Percentiles rank a stretch among this genome's conserved stretches.
phyloP scores from a whole-genome alignment of 2,113 vertebrate species.

The Myiozetetes cayanensis region DNA sequence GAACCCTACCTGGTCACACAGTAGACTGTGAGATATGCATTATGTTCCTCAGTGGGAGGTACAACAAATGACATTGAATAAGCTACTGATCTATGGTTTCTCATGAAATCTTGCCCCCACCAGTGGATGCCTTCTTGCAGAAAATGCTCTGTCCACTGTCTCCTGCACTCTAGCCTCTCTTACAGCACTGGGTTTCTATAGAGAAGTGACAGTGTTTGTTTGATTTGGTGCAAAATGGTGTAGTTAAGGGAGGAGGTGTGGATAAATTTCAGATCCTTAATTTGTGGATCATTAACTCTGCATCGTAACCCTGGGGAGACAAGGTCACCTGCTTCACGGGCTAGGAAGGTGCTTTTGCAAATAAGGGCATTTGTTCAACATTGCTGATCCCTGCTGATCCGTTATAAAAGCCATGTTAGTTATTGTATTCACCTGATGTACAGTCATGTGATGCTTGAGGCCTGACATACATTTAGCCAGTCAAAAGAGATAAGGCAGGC shows the following conservation, averaged over 20 bases:
- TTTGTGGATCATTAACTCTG: slow-evolving; percentile 42
- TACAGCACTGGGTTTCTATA: not conserved
- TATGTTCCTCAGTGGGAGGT: not conserved
- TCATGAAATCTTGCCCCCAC: not conserved
- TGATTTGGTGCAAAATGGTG: not conserved
- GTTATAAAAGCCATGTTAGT: slow-evolving; percentile 48
- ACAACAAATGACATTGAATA: not conserved
- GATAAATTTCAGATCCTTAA: slow-evolving; percentile 36
- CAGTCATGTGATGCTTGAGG: slow-evolving; percentile 54
- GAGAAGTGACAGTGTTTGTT: not conserved
- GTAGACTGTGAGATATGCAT: not conserved
- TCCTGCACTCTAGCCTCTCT: not conserved
- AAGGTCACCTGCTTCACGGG: slow-evolving; percentile 18
- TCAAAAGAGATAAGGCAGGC: slow-evolving; percentile 68
- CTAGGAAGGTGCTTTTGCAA: slow-evolving; percentile 54
- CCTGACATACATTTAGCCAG: slow-evolving; percentile 52
- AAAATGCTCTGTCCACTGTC: not conserved
- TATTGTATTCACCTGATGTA: slow-evolving; percentile 36
- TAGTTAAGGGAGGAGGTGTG: not conserved
- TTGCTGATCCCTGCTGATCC: slow-evolving; percentile 54
- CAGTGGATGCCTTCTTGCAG: not conserved
- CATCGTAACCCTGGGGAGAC: slow-evolving; percentile 23
- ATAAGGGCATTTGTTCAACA: slow-evolving; percentile 56
- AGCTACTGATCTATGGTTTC: not conserved
- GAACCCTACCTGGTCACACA: not conserved